Base-by-base conservation (phyloP, 1,140 invertebrate species). In the Brachionus asplanchnoidis region DNA sequence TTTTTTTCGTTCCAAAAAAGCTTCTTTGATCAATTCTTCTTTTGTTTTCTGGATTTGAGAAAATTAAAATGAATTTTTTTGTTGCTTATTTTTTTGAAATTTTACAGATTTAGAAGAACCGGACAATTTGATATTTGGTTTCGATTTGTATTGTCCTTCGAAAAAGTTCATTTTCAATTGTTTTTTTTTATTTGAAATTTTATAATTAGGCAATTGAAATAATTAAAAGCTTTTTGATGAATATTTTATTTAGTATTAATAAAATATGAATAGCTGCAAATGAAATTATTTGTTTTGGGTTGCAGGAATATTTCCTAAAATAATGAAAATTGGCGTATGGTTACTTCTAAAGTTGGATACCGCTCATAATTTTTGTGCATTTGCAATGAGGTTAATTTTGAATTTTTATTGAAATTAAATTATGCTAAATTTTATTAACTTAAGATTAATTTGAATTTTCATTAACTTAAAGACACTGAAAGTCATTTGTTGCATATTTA, bases 141-240 rank as follows among this genome's bases (percentile, higher is more conserved):
- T 60, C 17, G 79, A 82, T 46, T 82, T 82, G 28, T 65, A 82
- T 42, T 60, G 65, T 23, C 79, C 79, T 42, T 82, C 79, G 40
- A 82, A 82, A 40, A 82, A 82, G 36, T 82, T 68, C 79, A 82
- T 82, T 50, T 77, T 50, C 23, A 36, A 46, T 26, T 26, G 14
- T 5, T 32, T 68, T 36, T 68, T 36, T 68, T 40, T 68, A 14
- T 32, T 32, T 14, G 32, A 32, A 40, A 60, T 20, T 60, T 46
- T 17, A 23, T 60, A 60, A 60, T 60, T 23, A n/a, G 17, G 46
- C 46, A 53, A 53, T 53, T 53, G 46, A 53, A n/a, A 53, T 20
- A 60, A 60, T 20, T 20, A 60, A 60, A 60, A 60, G 53, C 8
- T 60, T 60, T 60, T 20, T 60, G n/a, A 20, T 60, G 53, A 60